Evolutionary conservation across 2,113 vertebrate species (phyloP).

Genomic region (Engraulis encrasicolus): DNA sequence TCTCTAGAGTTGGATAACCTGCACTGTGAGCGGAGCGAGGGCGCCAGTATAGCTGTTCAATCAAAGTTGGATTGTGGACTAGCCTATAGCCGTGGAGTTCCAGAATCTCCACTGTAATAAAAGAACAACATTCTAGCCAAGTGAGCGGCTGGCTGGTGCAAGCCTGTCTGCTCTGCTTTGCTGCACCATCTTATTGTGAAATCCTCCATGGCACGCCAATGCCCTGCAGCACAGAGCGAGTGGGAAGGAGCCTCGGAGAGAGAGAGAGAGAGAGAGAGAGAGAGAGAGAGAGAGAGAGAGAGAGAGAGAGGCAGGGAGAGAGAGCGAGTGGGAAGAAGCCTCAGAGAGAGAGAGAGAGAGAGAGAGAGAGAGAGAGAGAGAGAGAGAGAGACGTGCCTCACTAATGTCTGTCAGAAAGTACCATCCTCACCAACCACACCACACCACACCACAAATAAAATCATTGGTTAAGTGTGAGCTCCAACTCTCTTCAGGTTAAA

Average conservation of each 20-base stretch:
- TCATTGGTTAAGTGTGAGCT: too few relatives aligned
- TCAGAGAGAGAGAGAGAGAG: too few relatives aligned
- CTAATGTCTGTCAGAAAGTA: too few relatives aligned
- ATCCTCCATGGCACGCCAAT: not conserved
- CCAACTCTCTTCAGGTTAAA: too few relatives aligned
- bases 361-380: too few relatives aligned
- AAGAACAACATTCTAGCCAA: not conserved
- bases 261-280: not conserved
- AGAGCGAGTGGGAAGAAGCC: too few relatives aligned
- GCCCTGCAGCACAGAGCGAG: not conserved
- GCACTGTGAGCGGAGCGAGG: not conserved
- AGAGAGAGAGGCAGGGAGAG: too few relatives aligned
- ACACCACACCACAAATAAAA: too few relatives aligned
- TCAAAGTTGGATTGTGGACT: slow-evolving; percentile 33
- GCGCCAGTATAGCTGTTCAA: slow-evolving; percentile 22
- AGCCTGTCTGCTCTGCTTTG: not conserved
- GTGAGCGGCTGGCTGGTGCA: not conserved
- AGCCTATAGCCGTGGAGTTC: slow-evolving; percentile 14
- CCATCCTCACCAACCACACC: too few relatives aligned
- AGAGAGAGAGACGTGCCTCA: too few relatives aligned
- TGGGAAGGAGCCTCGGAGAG: not conserved
- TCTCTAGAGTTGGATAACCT: not conserved
- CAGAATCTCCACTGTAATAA: slow-evolving; percentile 24
- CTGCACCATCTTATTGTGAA: not conserved
- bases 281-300: not conserved